These are phyloP conservation scores for Tauraco hartlaubi DNA, from an alignment of 2,797 vertebrate genomes.

Conservation along the genomic window DNA sequence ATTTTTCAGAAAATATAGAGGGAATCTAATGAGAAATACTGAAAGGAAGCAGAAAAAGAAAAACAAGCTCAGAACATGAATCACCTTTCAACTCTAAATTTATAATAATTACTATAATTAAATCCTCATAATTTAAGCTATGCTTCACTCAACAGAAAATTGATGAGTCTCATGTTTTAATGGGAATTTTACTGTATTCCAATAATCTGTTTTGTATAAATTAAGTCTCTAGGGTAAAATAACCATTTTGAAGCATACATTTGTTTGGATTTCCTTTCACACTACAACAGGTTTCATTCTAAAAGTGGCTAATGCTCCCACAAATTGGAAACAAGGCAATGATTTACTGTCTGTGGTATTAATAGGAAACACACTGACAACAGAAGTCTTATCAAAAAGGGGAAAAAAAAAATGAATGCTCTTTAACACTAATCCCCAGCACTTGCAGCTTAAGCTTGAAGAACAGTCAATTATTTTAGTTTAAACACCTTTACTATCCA, in stretches of 20 bases:
- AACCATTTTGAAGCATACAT: slow-evolving; percentile 66
- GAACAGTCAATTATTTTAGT: slow-evolving; percentile 1
- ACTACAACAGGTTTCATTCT: slow-evolving; percentile 49
- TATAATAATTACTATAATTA: slow-evolving; percentile 55
- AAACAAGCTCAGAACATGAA: background rate
- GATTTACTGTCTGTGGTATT: slow-evolving; percentile 61
- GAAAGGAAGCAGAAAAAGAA: background rate
- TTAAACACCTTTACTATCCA: background rate
- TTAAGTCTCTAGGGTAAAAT: slow-evolving; percentile 63
- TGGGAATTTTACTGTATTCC: slow-evolving; percentile 49
- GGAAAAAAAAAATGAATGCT: fast-evolving
- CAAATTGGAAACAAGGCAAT: slow-evolving; percentile 65
- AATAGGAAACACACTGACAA: slow-evolving; percentile 51
- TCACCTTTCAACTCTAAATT: background rate
- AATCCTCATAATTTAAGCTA: slow-evolving; percentile 60
- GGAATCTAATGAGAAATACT: background rate
- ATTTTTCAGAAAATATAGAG: background rate
- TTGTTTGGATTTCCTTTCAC: slow-evolving; percentile 75
- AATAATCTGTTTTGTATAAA: slow-evolving; percentile 72
- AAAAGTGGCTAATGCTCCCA: slow-evolving; percentile 58
- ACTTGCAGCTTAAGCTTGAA: background rate
- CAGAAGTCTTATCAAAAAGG: slow-evolving; percentile 13
- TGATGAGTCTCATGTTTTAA: slow-evolving; percentile 73
- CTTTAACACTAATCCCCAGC: background rate
- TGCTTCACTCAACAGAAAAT: slow-evolving; percentile 68